Evolutionary conservation across 2,888 invertebrate species (phyloP), one percentile per base, ranked within the genome.

Genomic region (Harpagoxenus sublaevis): DNA sequence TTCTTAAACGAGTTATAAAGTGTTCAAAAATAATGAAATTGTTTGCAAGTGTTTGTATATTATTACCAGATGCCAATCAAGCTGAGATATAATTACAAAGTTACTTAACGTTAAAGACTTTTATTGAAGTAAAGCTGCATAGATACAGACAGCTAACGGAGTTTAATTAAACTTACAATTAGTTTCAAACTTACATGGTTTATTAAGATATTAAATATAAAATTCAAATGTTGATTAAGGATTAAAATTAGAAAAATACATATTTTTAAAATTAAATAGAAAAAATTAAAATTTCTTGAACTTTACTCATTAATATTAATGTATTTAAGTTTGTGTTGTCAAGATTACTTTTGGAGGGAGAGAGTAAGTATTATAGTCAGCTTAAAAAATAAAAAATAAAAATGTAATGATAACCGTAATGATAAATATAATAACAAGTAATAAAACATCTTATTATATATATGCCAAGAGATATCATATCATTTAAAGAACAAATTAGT

Each of bases 11-110:
- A 79, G 71, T 81, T 81, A 60, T 81, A 81, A 81, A 60, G 60
- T 70, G 48, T 60, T 81, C 28, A 70, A 71, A 81, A 81, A 81
- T 81, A 81, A 81, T 81, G 70, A 81, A 81, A 81, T 71, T 81
- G 71, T 60, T 39, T 60, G 60, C 8, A 18, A 70, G 45, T 62
- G 79, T 81, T 81, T 81, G 70, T 48, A 60, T 71, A 81, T 71
- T 81, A 81, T 81, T 81, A 81, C 42, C 79, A 35, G 71, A 71
- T 71, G 79, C 28, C 79, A 81, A 71, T 81, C 79, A 81, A 81
- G 5, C 18, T 48, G 71, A 81, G 48, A 71, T 81, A 71, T 60
- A 71, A 81, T 81, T 71, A 60, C 60, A 12, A 60, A 81, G 71
- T 81, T 71, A 51, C 70, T 79, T 79, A 79, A 79, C 35, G 23